Conservation (phyloP, 2,888 invertebrate genomes). For the Bellardia bayeri region DNA sequence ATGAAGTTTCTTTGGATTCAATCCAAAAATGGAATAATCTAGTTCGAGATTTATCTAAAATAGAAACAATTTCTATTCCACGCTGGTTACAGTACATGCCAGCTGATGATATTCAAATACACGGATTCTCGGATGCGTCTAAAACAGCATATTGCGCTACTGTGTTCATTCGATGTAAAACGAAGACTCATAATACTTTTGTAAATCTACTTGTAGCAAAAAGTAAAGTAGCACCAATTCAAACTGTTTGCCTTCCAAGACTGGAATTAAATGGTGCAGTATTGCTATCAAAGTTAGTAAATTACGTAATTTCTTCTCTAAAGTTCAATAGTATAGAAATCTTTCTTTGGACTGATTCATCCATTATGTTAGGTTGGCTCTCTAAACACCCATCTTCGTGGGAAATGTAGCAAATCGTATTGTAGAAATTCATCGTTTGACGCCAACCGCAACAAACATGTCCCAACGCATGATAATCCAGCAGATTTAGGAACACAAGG, state of each 20-base stretch:
- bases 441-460: neutral
- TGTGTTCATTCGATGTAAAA: neutral
- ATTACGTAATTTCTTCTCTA: neutral
- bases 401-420: slow-evolving; percentile 13
- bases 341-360: slow-evolving; percentile 26
- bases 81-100: too few species aligned
- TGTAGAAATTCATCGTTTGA: neutral
- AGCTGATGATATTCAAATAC: neutral
- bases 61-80: too few species aligned
- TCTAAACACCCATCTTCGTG: slow-evolving; percentile 4
- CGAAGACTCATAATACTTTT: neutral
- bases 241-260: neutral
- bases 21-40: neutral
- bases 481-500: neutral
- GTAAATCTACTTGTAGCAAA: neutral
- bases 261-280: neutral
- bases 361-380: slow-evolving; percentile 23
- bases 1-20: neutral
- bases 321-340: neutral
- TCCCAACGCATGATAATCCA: neutral
- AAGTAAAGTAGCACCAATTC: neutral
- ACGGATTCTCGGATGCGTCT: neutral
- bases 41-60: neutral
- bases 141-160: neutral
- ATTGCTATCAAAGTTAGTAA: neutral